Evolutionary conservation across 2,113 vertebrate species (phyloP).

Genomic region (Chaetops frenatus): DNA sequence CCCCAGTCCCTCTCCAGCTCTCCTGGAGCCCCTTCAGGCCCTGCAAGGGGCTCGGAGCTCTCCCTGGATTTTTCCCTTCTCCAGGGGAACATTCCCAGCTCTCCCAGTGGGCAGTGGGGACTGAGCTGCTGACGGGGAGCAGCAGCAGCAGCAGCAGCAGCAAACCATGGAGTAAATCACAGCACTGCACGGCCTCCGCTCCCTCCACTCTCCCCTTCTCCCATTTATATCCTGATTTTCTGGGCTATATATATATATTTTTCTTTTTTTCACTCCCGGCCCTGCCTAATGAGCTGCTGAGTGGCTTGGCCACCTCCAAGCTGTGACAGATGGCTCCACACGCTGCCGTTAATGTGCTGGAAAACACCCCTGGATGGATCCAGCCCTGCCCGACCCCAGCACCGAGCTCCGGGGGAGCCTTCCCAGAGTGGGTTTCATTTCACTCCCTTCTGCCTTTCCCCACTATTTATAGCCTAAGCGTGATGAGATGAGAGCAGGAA

Average conservation of each 20-base stretch:
- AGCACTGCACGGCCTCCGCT: fast-evolving
- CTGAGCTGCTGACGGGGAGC: not conserved
- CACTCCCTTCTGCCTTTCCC: not conserved
- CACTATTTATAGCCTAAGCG: conserved; percentile 5
- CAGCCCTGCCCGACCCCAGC: not conserved
- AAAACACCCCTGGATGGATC: not conserved
- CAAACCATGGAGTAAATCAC: not conserved
- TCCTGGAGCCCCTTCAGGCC: not conserved
- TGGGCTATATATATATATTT: no score
- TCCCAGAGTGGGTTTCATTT: not conserved
- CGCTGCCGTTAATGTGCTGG: not conserved
- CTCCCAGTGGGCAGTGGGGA: not conserved
- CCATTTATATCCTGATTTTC: not conserved
- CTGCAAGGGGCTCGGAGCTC: not conserved
- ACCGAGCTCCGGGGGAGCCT: not conserved
- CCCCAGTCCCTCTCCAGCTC: not conserved
- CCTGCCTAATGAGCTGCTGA: conserved; percentile 33
- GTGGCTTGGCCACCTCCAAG: not conserved
- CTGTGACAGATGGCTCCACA: conserved; percentile 26
- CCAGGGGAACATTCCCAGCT: not conserved
- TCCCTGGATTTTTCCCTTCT: not conserved
- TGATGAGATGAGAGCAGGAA: not conserved
- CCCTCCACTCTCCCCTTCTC: not conserved
- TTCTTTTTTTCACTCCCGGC: not conserved
- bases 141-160: not conserved